Percentiles rank a stretch among this genome's conserved stretches.
Evolutionary conservation across 2,113 vertebrate species (phyloP).

Genomic region (Crypturellus undulatus): DNA sequence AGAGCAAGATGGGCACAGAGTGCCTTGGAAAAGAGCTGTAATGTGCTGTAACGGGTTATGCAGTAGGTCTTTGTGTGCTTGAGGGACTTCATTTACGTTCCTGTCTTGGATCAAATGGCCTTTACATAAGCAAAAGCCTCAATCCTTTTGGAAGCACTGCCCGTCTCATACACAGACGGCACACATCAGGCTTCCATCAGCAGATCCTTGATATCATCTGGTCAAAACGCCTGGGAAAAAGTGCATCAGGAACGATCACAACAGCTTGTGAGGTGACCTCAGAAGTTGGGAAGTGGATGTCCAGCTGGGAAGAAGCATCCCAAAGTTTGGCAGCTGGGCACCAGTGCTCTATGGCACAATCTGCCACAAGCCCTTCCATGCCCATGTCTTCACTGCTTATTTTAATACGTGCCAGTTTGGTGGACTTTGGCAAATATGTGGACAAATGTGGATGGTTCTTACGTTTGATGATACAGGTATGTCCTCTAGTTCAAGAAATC

Average conservation of each 20-base stretch:
- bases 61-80: neutral
- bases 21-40: neutral
- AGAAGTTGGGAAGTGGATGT: neutral
- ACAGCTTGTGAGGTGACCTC: neutral
- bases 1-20: neutral
- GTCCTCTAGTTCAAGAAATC: neutral
- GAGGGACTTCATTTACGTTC: neutral
- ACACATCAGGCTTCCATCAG: rapidly evolving
- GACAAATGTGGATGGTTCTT: neutral
- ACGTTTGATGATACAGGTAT: too few species aligned
- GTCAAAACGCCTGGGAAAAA: neutral
- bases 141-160: rapidly evolving
- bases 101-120: neutral
- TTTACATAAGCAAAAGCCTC: neutral
- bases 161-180: rapidly evolving
- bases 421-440: neutral
- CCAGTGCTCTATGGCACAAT: neutral
- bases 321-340: neutral
- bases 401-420: neutral
- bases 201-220: neutral
- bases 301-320: neutral
- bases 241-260: rapidly evolving
- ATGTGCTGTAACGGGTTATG: neutral
- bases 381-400: neutral
- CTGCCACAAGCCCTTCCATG: neutral